phyloP scores from a whole-genome alignment of 2,888 invertebrate species.

The Eilema caniola region DNA sequence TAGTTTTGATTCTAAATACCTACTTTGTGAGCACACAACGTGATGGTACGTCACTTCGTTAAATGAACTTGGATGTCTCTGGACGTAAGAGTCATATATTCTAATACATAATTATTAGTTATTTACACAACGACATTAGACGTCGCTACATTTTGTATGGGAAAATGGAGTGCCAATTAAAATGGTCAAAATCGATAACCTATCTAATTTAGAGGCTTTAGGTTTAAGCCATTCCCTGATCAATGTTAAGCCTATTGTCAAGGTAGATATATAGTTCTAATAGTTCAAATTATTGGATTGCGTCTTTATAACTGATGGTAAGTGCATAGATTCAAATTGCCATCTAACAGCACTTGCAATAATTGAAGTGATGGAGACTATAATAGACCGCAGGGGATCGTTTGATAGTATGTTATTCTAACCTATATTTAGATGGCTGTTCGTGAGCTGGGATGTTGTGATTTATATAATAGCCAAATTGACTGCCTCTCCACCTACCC shows the following conservation, averaged over 20 bases:
- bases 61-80: too few relatives aligned
- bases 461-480: slow-evolving; percentile 63
- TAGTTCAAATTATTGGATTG: slow-evolving; percentile 37
- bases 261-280: background rate
- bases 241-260: background rate
- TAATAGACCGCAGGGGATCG: slow-evolving; percentile 69
- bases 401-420: slow-evolving; percentile 59
- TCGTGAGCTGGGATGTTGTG: slow-evolving; percentile 62
- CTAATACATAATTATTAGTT: too few relatives aligned
- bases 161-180: too few relatives aligned
- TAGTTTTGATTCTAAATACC: too few relatives aligned
- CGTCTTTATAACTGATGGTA: slow-evolving; percentile 65
- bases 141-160: too few relatives aligned
- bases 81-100: too few relatives aligned
- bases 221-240: background rate
- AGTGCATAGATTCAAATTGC: slow-evolving; percentile 72
- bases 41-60: too few relatives aligned
- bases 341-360: slow-evolving; percentile 71
- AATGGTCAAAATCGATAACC: too few relatives aligned
- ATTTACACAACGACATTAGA: too few relatives aligned
- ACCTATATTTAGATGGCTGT: slow-evolving; percentile 71
- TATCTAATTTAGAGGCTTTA: too few relatives aligned
- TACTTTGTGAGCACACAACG: too few relatives aligned
- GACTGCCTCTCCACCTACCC: slow-evolving; percentile 30
- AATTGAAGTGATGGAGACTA: slow-evolving; percentile 70